A percentile compares a stretch with the other conserved stretches of the same genome.
phyloP scores from a whole-genome alignment of 37 sponge, comb jelly and placozoan species.

The Crambe crambe region DNA sequence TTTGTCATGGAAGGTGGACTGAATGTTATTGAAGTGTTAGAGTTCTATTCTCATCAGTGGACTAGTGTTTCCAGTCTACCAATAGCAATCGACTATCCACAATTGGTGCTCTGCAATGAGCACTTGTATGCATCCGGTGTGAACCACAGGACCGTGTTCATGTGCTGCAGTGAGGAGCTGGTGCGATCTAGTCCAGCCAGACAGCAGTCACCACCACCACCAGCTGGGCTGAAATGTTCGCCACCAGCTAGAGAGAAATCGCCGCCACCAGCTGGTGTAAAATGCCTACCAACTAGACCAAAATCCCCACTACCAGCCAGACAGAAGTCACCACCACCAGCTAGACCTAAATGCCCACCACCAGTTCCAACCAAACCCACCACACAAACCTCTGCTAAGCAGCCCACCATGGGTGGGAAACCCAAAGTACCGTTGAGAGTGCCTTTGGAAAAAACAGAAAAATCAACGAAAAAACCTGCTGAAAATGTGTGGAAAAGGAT shows the following conservation, averaged over 20 bases:
- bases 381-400: neutral
- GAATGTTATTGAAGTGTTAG: conserved; percentile 1
- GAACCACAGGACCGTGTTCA: neutral
- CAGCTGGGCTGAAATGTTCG: too few relatives aligned
- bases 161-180: neutral
- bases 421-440: neutral
- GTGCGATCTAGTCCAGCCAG: neutral
- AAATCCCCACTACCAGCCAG: too few relatives aligned
- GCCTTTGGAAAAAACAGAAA: neutral
- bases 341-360: neutral
- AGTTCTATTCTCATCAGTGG: neutral
- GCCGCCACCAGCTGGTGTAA: too few relatives aligned
- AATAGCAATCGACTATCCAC: neutral
- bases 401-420: too few relatives aligned
- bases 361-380: neutral
- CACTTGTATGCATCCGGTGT: neutral
- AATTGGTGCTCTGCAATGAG: neutral
- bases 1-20: neutral
- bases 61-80: conserved; percentile 1
- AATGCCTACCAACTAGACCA: too few relatives aligned
- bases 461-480: too few relatives aligned
- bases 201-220: neutral
- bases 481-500: neutral
- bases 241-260: too few relatives aligned
- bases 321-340: too few relatives aligned